Conservation (phyloP, 1,140 invertebrate genomes). For the Elymnias hypermnestra region DNA sequence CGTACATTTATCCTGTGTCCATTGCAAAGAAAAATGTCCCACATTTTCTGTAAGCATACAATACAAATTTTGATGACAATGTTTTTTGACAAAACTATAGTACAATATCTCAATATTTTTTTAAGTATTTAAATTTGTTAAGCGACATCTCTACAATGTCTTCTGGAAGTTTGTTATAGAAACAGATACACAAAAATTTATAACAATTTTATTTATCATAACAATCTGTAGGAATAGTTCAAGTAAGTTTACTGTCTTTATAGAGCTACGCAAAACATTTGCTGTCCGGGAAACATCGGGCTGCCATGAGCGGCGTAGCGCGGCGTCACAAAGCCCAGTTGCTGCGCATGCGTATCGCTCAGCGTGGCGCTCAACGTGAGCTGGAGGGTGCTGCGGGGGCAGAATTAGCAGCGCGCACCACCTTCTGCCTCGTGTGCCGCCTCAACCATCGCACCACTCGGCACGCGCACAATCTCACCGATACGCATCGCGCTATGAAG, state of each 20-base stretch:
- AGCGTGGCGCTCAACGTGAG: constrained; percentile 84
- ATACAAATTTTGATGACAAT: neutral
- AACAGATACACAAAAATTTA: too few species aligned
- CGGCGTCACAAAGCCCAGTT: constrained; percentile 83
- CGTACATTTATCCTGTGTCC: constrained; percentile 84
- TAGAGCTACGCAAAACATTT: constrained; percentile 84
- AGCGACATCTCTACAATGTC: too few species aligned
- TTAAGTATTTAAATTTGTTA: too few species aligned
- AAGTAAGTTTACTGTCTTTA: too few species aligned
- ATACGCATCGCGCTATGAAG: constrained; percentile 87
- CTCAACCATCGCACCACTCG: constrained; percentile 87
- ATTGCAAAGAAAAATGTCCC: constrained; percentile 82
- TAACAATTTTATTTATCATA: too few species aligned
- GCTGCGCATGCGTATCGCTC: constrained; percentile 83
- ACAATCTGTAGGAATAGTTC: too few species aligned
- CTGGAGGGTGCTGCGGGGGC: constrained; percentile 82
- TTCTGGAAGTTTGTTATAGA: too few species aligned
- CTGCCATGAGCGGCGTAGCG: constrained; percentile 83
- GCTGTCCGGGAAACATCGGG: constrained; percentile 80
- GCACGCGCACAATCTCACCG: constrained; percentile 83
- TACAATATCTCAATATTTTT: too few species aligned
- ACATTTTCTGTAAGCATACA: constrained; percentile 84
- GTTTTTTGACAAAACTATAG: too few species aligned
- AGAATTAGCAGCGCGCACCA: constrained; percentile 79
- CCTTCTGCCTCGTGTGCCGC: constrained; percentile 87